These are phyloP conservation scores for Strigamia crassipes DNA, from an alignment of 2,888 invertebrate species.

Conservation along the genomic window DNA sequence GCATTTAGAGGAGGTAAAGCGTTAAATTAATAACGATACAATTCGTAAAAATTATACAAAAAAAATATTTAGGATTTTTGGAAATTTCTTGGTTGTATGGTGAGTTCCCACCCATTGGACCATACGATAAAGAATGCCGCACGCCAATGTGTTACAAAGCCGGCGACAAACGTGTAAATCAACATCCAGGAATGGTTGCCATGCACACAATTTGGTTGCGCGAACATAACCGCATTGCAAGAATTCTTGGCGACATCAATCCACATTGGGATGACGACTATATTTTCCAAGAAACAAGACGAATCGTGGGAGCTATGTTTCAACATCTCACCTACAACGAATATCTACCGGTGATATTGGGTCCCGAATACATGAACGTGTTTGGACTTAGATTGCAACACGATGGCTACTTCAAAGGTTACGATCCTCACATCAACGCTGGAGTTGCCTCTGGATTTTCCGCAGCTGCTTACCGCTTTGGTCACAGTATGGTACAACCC, in stretches of 20 bases:
- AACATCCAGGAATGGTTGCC: conserved; percentile 50
- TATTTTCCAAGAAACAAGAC: conserved; percentile 55
- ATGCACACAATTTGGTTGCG: conserved; percentile 50
- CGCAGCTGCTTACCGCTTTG: conserved; percentile 56
- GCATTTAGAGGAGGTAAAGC: conserved; percentile 45
- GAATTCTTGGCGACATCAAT: conserved; percentile 51
- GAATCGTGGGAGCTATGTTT: conserved; percentile 56
- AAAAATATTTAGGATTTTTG: conserved; percentile 44
- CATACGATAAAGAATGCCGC: conserved; percentile 44
- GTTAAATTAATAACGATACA: background rate
- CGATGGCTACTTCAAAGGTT: conserved; percentile 54
- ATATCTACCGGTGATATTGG: conserved; percentile 54
- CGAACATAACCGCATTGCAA: conserved; percentile 49
- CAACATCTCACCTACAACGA: conserved; percentile 54
- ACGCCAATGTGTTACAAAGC: conserved; percentile 46
- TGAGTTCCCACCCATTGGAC: conserved; percentile 44
- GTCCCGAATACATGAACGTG: conserved; percentile 53
- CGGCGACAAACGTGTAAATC: conserved; percentile 50
- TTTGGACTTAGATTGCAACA: conserved; percentile 54
- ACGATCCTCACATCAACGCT: conserved; percentile 53
- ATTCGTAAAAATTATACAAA: background rate
- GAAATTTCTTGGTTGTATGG: conserved; percentile 47
- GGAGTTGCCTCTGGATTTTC: conserved; percentile 55
- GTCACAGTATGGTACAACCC: conserved; percentile 54
- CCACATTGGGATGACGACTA: conserved; percentile 51